A percentile compares a stretch with the other conserved stretches of the same genome.
Evolutionary conservation across 2,113 vertebrate genomes (phyloP).

Genomic region (Myotis yumanensis): DNA sequence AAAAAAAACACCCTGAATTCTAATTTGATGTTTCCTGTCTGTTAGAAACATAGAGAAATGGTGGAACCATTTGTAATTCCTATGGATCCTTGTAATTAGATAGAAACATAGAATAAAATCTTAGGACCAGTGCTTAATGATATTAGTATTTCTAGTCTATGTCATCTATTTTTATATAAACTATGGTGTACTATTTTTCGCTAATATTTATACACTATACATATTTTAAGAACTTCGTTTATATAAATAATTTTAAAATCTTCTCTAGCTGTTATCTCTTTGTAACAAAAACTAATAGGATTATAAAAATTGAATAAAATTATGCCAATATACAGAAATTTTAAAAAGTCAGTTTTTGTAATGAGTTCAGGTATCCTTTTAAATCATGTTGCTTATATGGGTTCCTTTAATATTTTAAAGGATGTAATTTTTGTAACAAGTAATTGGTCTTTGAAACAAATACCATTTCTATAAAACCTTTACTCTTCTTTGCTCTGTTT

Average conservation of each 20-base stretch:
- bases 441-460: background rate
- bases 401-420: conserved; percentile 18
- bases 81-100: background rate
- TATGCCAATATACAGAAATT: background rate
- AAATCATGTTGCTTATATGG: background rate
- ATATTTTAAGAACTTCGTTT: conserved; percentile 4
- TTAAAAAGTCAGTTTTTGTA: background rate
- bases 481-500: background rate
- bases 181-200: background rate
- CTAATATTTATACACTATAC: background rate
- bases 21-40: conserved; percentile 65
- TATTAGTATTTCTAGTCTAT: background rate
- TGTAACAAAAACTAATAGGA: background rate
- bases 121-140: background rate
- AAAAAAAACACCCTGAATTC: conserved; percentile 54
- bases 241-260: background rate
- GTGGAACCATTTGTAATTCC: conserved; percentile 9
- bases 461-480: background rate
- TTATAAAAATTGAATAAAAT: conserved; percentile 13
- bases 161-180: conserved; percentile 27
- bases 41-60: conserved; percentile 55
- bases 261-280: background rate
- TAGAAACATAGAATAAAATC: conserved; percentile 25
- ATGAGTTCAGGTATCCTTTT: background rate
- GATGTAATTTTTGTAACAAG: background rate